Base-by-base conservation (phyloP, 2,113 vertebrate species). In the Acinonyx jubatus region DNA sequence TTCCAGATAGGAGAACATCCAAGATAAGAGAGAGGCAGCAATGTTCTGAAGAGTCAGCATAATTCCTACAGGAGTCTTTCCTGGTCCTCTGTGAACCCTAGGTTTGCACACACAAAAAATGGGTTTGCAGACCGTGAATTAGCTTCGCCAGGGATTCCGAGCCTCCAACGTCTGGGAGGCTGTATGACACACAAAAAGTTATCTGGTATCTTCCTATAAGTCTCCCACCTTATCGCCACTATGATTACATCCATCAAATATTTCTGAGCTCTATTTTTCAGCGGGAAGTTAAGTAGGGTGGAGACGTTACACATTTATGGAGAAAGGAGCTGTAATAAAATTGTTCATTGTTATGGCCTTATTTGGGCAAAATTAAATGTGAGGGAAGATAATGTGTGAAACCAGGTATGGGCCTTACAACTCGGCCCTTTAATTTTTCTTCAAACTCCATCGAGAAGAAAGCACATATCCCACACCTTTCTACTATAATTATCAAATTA, bases 1-100 rank as follows among this genome's bases (percentile, higher is more conserved):
- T 3, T 19, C 33, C 16, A 18, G 45, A 91, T 21, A 6, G 45
- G 97, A 98, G 92, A 88, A 63, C 4, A 13, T 89, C 74, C 96
- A 94, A 97, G 89, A 96, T 94, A 66, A 97, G 21, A 87, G 85
- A 41, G 83, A 97, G n/a, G 81, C 33, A 97, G 96, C 52, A 97
- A 80, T 89, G 93, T 89, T 96, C 76, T 74, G 79, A 80, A 81
- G 96, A 98, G 89, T 96, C 66, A 69, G 79, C 55, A 41, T 87
- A 97, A 98, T 90, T 97, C 96, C 96, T 81, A 95, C 3, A 98
- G 78, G 50, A 97, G 88, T 48, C 55, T 97, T 45, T 92, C 66
- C 41, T 96, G 89, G 92, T 71, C 94, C 80, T 92, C 85, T 8
- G 10, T 80, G 92, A 97, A 41, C 63, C 73, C 50, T 48, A 87